Evolutionary conservation across 2,888 invertebrate genomes (phyloP), one percentile per base, ranked within the genome.

Genomic region (Pilophorus perplexus): DNA sequence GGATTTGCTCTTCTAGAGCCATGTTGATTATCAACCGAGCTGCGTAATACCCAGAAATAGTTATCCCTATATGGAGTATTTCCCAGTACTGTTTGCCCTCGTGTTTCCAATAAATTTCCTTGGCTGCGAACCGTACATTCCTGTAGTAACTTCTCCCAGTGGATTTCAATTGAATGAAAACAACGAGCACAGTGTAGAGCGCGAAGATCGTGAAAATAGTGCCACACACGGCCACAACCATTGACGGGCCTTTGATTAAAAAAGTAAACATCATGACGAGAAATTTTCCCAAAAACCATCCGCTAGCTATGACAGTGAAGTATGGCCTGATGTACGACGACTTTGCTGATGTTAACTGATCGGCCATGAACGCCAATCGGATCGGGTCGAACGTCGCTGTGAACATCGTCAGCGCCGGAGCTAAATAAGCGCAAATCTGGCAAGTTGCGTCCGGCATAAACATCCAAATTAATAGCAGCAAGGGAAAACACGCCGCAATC

Each of bases 321-420:
- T 55, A 55, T 4, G 2, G 3, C n/a, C 55, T 55, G 22, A 12
- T 18, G 5, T 33, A 22, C 6, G n/a, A 10, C 16, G n/a, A 10
- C 22, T 55, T 37, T 8, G 22, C 3, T n/a, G 14, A 38, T 3
- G 14, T 22, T 6, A 59, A 10, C 25, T 38, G 27, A 0, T 42
- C 42, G 10, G 42, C 23, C 27, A 59, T 59, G 44, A 25, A 59
- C 12, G 59, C 40, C 8, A 59, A 23, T 6, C 59, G 40, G 14
- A 59, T 3, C n/a, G 59, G 59, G 22, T 42, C 18, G 38, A 55
- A 55, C n/a, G 38, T 38, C 2, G 23, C 23, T 23, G 23, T 46
- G n/a, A n/a, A n/a, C n/a, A n/a, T n/a, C n/a, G n/a, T n/a, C n/a
- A n/a, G n/a, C n/a, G n/a, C n/a, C n/a, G n/a, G n/a, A n/a, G n/a